phyloP scores from a whole-genome alignment of 2,797 vertebrate species.

The Picus viridis region DNA sequence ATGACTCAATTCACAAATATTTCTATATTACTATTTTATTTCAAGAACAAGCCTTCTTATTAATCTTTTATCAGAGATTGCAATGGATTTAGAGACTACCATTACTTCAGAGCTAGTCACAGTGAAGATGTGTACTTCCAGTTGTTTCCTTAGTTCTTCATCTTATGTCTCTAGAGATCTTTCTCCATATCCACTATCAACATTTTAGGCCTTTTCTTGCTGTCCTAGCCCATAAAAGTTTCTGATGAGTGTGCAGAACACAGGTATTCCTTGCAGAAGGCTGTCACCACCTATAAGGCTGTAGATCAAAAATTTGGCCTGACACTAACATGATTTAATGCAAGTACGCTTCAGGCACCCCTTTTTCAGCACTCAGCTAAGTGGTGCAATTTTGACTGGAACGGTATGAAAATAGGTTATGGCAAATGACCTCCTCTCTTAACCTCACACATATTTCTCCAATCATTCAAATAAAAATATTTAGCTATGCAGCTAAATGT shows the following conservation, averaged over 20 bases:
- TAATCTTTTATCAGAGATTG: background rate
- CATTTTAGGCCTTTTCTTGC: background rate
- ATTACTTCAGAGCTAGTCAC: background rate
- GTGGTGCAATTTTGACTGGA: constrained; percentile 54
- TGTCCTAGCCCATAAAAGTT: background rate
- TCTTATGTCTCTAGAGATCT: background rate
- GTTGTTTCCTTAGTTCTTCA: background rate
- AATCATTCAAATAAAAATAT: constrained; percentile 46
- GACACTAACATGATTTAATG: constrained; percentile 33
- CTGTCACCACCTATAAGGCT: background rate
- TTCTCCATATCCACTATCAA: background rate
- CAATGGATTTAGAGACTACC: background rate
- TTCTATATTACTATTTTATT: background rate
- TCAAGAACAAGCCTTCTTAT: background rate
- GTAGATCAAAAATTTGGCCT: background rate
- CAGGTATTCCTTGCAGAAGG: background rate
- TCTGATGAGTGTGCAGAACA: background rate
- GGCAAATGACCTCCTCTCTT: constrained; percentile 33
- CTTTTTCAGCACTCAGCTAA: constrained; percentile 38
- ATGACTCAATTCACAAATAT: background rate
- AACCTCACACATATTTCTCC: constrained; percentile 1
- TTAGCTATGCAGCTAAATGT: constrained; percentile 5
- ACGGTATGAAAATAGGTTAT: constrained; percentile 60
- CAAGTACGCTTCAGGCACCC: constrained; percentile 16
- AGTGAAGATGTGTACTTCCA: background rate